A percentile compares a stretch with the other conserved stretches of the same genome.
Evolutionary conservation across 2,113 vertebrate species (phyloP).

Genomic region (Protobothrops mucrosquamatus): DNA sequence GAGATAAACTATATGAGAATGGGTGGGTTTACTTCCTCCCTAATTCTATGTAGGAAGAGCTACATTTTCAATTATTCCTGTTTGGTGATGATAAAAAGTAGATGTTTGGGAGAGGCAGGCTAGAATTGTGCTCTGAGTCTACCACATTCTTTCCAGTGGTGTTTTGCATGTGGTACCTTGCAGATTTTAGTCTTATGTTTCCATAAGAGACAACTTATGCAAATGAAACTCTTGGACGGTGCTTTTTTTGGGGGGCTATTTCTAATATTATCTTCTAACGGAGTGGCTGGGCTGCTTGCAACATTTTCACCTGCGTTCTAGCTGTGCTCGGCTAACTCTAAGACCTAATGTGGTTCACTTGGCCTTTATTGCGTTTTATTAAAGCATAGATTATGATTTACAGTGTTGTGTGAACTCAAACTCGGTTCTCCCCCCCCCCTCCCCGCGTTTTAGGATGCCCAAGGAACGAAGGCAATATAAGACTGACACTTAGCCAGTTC

Average conservation of each 20-base stretch:
- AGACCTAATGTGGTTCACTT: background rate
- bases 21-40: background rate
- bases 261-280: background rate
- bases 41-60: background rate
- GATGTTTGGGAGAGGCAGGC: background rate
- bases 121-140: background rate
- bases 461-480: background rate
- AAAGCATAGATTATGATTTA: background rate
- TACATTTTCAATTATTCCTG: background rate
- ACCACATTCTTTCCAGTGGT: background rate
- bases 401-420: background rate
- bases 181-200: background rate
- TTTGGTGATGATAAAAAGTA: background rate
- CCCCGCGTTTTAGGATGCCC: background rate
- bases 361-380: background rate
- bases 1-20: background rate
- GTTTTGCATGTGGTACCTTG: background rate
- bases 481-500: background rate
- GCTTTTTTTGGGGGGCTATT: background rate
- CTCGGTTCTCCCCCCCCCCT: rapidly evolving
- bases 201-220: background rate
- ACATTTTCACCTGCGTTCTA: background rate
- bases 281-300: background rate
- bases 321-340: background rate
- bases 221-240: background rate